phyloP scores from a whole-genome alignment of 2,888 invertebrate genomes.

The Epirrita christyi region DNA sequence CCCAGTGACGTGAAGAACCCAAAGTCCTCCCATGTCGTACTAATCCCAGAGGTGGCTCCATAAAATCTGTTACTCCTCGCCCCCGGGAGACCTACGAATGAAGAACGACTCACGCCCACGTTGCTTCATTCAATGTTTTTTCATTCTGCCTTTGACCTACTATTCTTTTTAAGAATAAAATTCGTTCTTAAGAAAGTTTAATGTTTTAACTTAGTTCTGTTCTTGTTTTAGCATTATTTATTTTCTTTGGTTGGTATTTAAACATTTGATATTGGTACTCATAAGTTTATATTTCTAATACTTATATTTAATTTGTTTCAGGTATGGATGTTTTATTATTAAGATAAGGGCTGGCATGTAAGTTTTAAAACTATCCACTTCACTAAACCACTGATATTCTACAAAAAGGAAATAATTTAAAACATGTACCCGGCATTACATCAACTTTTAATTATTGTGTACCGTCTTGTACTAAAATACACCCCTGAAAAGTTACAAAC shows the following conservation, averaged over 20 bases:
- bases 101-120: constrained; percentile 47
- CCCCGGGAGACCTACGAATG: constrained; percentile 47
- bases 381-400: background rate
- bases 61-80: constrained; percentile 54
- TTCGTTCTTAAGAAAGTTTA: constrained; percentile 6
- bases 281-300: too few species aligned
- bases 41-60: constrained; percentile 44
- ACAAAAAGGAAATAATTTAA: too few species aligned
- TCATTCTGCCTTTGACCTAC: background rate
- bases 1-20: constrained; percentile 5
- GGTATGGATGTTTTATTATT: background rate
- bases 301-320: constrained; percentile 2
- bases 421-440: too few species aligned
- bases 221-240: too few species aligned
- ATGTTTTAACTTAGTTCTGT: background rate
- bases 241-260: too few species aligned
- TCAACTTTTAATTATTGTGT: too few species aligned
- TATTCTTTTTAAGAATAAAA: background rate
- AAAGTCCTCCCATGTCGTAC: constrained; percentile 28
- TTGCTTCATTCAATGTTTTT: constrained; percentile 34
- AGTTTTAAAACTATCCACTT: background rate
- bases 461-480: too few species aligned
- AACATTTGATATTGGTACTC: background rate
- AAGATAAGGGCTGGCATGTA: background rate
- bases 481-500: background rate